Percentiles rank a stretch among this genome's conserved stretches.
These are phyloP conservation scores for Achatina immaculata DNA, from an alignment of 1,140 invertebrate genomes.

Conservation along the genomic window DNA sequence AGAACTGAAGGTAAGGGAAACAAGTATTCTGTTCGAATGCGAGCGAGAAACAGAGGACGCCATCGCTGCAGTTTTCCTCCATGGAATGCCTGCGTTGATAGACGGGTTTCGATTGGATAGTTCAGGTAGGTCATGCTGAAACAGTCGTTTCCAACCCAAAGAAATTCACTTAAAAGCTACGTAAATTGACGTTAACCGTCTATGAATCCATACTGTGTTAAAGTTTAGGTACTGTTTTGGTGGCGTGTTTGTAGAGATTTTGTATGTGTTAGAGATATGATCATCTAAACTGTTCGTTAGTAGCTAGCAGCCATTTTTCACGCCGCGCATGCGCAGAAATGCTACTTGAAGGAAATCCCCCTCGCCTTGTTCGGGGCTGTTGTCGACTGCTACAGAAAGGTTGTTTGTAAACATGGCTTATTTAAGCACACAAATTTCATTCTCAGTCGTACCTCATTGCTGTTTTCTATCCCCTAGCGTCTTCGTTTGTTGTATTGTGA, in stretches of 20 bases:
- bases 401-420: background rate
- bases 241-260: too few species aligned
- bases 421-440: too few species aligned
- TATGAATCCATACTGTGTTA: too few species aligned
- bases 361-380: background rate
- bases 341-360: background rate
- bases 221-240: too few species aligned
- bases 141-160: too few species aligned
- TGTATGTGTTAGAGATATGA: too few species aligned
- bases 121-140: background rate
- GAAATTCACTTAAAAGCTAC: too few species aligned
- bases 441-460: too few species aligned
- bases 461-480: too few species aligned
- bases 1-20: background rate
- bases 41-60: background rate
- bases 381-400: background rate
- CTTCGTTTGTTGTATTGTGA: too few species aligned
- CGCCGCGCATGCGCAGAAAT: background rate
- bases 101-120: slow-evolving; percentile 32
- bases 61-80: slow-evolving; percentile 11
- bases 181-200: too few species aligned
- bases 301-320: background rate
- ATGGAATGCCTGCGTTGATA: slow-evolving; percentile 35
- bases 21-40: background rate
- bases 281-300: too few species aligned